phyloP scores from a whole-genome alignment of 1,140 invertebrate species.

The Leptoteleia sp. region DNA sequence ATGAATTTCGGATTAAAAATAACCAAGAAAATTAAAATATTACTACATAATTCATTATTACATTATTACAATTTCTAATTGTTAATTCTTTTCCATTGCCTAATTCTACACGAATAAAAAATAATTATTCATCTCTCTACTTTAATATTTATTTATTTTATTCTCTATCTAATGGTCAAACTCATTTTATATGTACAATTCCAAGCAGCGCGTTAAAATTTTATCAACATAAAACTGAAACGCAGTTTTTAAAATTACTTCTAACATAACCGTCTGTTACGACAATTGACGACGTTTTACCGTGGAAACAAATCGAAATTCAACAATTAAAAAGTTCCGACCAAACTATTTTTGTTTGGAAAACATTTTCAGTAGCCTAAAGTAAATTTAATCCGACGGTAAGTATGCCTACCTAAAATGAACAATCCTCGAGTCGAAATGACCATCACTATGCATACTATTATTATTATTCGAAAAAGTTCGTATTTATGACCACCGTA shows the following conservation, averaged over 20 bases:
- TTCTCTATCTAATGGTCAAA: constrained; percentile 20
- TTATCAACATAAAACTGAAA: constrained; percentile 32
- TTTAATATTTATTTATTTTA: constrained; percentile 17
- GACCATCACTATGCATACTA: constrained; percentile 51
- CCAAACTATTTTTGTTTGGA: constrained; percentile 27
- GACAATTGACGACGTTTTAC: constrained; percentile 23
- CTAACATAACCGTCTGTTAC: constrained; percentile 15
- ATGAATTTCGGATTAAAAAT: constrained; percentile 26
- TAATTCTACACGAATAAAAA: constrained; percentile 34
- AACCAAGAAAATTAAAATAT: no score
- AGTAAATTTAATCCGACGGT: constrained; percentile 20
- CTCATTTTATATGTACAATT: constrained; percentile 52
- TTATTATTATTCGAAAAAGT: constrained; percentile 71
- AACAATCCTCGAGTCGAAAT: constrained; percentile 42
- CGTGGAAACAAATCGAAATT: constrained; percentile 33
- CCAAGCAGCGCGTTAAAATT: constrained; percentile 28
- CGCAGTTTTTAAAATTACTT: constrained; percentile 20
- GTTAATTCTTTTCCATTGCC: constrained; percentile 15
- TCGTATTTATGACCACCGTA: constrained; percentile 70
- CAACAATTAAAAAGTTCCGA: constrained; percentile 51
- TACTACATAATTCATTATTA: constrained; percentile 25
- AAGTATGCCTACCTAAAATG: constrained; percentile 28
- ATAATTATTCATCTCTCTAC: constrained; percentile 19
- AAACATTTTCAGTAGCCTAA: constrained; percentile 20
- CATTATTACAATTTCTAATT: constrained; percentile 22